Conservation (phyloP, 2,888 invertebrate species). For the Arrhopalites spinosus region DNA sequence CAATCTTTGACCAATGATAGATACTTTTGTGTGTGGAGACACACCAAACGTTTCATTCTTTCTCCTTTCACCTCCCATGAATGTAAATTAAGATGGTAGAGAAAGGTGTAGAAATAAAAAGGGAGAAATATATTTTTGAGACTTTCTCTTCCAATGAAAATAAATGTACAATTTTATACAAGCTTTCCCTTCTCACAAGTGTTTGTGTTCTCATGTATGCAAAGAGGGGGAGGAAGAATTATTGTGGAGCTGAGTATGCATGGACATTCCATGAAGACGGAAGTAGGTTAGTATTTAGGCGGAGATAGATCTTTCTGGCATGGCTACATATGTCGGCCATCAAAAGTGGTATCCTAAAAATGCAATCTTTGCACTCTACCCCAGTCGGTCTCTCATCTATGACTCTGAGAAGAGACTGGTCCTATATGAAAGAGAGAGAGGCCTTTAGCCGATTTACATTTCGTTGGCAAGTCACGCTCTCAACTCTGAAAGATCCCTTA, state of each 20-base stretch:
- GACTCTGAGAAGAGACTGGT: no score
- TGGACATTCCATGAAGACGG: not conserved
- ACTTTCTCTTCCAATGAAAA: no score
- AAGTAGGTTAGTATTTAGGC: not conserved
- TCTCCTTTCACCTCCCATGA: no score
- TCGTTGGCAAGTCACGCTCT: conserved; percentile 12
- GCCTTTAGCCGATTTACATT: conserved; percentile 2
- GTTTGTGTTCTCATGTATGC: no score
- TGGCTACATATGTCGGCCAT: not conserved
- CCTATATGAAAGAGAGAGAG: not conserved
- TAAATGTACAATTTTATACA: no score
- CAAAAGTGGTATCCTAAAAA: conserved; percentile 17
- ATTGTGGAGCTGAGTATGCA: not conserved
- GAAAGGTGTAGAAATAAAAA: not conserved
- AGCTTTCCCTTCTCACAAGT: no score
- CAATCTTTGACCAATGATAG: no score
- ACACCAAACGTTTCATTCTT: no score
- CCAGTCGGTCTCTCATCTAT: not conserved
- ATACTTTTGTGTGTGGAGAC: no score
- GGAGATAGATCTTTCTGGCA: not conserved
- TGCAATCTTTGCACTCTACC: conserved; percentile 17
- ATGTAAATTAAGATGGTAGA: not conserved
- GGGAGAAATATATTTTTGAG: not conserved
- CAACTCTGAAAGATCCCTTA: not conserved
- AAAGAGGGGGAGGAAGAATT: not conserved